Base-by-base conservation (phyloP, 1,140 invertebrate species). In the Aphelenchoides fujianensis region DNA sequence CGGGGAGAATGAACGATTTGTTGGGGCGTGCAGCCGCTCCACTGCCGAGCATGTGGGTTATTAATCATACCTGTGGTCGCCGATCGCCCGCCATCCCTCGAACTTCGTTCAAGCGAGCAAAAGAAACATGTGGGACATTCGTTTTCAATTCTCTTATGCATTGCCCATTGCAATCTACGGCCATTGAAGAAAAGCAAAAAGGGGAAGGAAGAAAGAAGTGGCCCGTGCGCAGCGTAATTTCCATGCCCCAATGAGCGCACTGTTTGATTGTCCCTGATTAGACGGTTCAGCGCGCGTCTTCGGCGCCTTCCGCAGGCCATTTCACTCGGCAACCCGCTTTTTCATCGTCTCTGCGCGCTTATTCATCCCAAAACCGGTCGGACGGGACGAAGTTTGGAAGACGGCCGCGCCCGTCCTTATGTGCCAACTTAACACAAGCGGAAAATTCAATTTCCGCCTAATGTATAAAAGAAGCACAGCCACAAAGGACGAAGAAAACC, bases 381-480 rank as follows among this genome's bases (percentile, higher is more conserved):
- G 23, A 48, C n/a, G n/a, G 23, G 12, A 48, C 41, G 23, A 48
- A 48, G 41, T 48, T 48, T 48, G 12, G 12, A n/a, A n/a, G n/a
- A 23, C 41, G 41, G 41, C 41, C 41, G 23, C 23, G 41, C 12
- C 41, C 41, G 41, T 48, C 41, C 23, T 48, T 48, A 48, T 48
- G 41, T 48, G 41, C 41, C 41, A 48, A 48, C 41, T 48, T 48
- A 48, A 48, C 41, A 48, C 41, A 48, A 16, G 41, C 5, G 34
- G 55, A 59, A 59, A 59, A 59, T 19, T 59, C 55, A 59, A 59
- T 59, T 59, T 59, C 36, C 37, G 66, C 36, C 19, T 12, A n/a
- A n/a, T n/a, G n/a, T n/a, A n/a, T n/a, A n/a, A n/a, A n/a, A n/a
- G n/a, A n/a, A n/a, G n/a, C n/a, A n/a, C n/a, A 48, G 23, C 5